Evolutionary conservation across 2,797 vertebrate species (phyloP).

Genomic region (Echiichthys vipera): DNA sequence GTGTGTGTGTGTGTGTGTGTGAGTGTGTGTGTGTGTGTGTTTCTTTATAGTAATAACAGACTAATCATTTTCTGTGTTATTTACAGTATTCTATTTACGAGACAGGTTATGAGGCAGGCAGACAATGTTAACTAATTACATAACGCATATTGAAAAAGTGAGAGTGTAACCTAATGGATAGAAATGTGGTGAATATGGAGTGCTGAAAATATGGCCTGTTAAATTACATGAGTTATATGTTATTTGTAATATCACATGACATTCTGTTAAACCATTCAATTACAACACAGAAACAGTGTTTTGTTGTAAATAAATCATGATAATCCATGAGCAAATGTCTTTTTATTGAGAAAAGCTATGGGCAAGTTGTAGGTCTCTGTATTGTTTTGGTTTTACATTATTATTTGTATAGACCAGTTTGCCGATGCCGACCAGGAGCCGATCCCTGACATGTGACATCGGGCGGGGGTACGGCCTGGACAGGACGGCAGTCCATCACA

Average conservation of each 20-base stretch:
- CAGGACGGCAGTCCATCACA: too few relatives aligned
- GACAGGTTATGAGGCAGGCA: neutral
- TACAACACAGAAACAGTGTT: neutral
- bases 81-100: neutral
- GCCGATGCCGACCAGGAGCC: too few relatives aligned
- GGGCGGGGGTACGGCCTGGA: too few relatives aligned
- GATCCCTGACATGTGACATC: too few relatives aligned
- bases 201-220: neutral
- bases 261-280: neutral
- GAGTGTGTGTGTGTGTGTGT: too few relatives aligned
- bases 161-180: neutral
- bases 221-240: neutral
- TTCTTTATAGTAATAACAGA: too few relatives aligned
- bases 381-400: neutral
- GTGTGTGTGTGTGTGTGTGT: too few relatives aligned
- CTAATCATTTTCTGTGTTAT: neutral
- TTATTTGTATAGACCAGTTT: neutral
- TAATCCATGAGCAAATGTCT: neutral
- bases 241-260: neutral
- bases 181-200: neutral
- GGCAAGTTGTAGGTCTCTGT: neutral
- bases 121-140: neutral
- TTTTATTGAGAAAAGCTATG: neutral
- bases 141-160: neutral
- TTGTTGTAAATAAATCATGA: neutral